Evolutionary conservation across 37 sponge, comb jelly and placozoan genomes (phyloP).

Genomic region (Beroe ovata): DNA sequence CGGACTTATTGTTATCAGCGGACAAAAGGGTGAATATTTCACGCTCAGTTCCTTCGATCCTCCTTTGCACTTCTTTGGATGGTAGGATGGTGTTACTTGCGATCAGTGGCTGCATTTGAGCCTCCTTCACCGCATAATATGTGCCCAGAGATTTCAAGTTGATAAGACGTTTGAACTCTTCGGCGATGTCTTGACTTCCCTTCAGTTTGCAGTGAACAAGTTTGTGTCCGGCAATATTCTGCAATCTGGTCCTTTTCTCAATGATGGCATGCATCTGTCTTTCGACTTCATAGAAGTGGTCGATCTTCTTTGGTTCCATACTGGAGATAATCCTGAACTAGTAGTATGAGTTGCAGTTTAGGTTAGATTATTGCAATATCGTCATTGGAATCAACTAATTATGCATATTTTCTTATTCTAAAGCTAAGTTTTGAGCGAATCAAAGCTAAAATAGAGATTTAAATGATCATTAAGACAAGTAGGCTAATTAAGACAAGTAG

Average conservation of each 20-base stretch:
- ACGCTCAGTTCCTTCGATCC: slow-evolving; percentile 57
- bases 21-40: slow-evolving; percentile 48
- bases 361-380: no score
- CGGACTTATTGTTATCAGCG: slow-evolving; percentile 18
- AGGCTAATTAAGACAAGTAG: no score
- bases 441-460: no score
- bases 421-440: no score
- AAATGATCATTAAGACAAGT: no score
- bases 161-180: slow-evolving; percentile 18
- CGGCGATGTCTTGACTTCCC: slow-evolving; percentile 10
- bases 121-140: slow-evolving; percentile 42
- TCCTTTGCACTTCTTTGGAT: slow-evolving; percentile 39
- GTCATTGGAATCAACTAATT: no score
- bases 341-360: no score
- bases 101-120: slow-evolving; percentile 44
- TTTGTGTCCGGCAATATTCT: slow-evolving; percentile 11
- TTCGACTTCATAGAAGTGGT: slow-evolving; percentile 50
- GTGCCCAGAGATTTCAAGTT: slow-evolving; percentile 18
- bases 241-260: not conserved
- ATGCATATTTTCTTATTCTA: no score
- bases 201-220: slow-evolving; percentile 47
- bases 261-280: slow-evolving; percentile 23
- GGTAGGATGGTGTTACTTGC: not conserved
- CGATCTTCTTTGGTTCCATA: slow-evolving; percentile 25
- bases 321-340: no score